Percentiles rank a stretch among this genome's conserved stretches.
phyloP scores from a whole-genome alignment of 2,888 invertebrate genomes.

The Xanthia icteritia region DNA sequence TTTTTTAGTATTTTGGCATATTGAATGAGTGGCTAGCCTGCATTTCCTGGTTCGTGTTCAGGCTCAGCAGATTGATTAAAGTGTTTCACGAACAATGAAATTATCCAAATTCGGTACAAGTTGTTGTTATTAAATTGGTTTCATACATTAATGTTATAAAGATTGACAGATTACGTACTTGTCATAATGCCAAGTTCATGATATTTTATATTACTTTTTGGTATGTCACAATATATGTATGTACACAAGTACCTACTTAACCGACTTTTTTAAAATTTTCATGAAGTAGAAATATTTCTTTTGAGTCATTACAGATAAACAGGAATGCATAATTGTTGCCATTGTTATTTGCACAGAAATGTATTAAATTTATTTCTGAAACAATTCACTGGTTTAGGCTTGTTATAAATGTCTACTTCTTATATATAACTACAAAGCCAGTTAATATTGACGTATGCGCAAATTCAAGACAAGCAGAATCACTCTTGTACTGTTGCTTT shows the following conservation, averaged over 20 bases:
- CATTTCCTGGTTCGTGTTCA: not conserved
- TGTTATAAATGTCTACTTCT: not conserved
- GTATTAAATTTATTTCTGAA: not conserved
- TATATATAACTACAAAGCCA: not conserved
- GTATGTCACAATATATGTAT: not conserved
- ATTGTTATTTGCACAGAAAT: not conserved
- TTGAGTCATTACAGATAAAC: not conserved
- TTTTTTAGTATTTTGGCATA: not conserved
- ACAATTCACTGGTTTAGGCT: not conserved
- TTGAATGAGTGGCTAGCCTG: not conserved
- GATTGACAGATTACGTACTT: constrained; percentile 21
- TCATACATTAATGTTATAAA: constrained; percentile 3
- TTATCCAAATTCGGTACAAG: constrained; percentile 3
- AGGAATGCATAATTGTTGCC: not conserved
- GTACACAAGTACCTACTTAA: not conserved
- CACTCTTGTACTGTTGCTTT: not conserved
- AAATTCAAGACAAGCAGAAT: not conserved
- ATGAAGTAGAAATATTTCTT: not conserved
- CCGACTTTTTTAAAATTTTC: not conserved
- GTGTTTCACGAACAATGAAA: not conserved
- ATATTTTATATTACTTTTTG: not conserved
- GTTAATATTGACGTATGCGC: not conserved
- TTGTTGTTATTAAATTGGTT: not conserved
- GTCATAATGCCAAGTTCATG: constrained; percentile 15
- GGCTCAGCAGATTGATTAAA: not conserved